Conservation (phyloP, 2,113 vertebrate species). For the Dromiciops gliroides region DNA sequence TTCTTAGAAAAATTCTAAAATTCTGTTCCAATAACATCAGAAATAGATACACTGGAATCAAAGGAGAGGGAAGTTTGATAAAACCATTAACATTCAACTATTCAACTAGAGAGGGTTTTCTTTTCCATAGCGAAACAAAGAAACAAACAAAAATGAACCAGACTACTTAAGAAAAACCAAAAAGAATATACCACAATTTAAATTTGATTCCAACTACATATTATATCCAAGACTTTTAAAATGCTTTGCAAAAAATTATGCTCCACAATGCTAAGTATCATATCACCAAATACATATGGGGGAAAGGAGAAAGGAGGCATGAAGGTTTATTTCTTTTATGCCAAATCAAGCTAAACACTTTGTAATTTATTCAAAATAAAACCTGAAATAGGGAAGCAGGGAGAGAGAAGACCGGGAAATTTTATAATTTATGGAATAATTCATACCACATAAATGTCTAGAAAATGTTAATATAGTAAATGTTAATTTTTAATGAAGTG, state of each 20-base stretch:
- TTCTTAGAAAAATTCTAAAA: constrained; percentile 10
- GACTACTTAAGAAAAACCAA: constrained; percentile 43
- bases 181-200: constrained; percentile 22
- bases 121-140: constrained; percentile 46
- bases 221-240: constrained; percentile 46
- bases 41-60: constrained; percentile 1
- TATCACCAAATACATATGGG: constrained; percentile 56
- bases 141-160: constrained; percentile 47
- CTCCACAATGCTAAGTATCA: constrained; percentile 16
- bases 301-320: constrained; percentile 32
- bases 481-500: constrained; percentile 73
- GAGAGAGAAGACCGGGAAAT: constrained; percentile 59
- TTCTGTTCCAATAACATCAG: constrained; percentile 3
- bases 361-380: constrained; percentile 72
- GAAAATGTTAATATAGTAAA: constrained; percentile 66
- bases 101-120: constrained; percentile 43
- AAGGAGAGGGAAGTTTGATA: constrained; percentile 13
- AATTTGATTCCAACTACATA: constrained; percentile 65
- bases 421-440: constrained; percentile 77
- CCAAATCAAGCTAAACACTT: constrained; percentile 71
- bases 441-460: constrained; percentile 68
- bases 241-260: constrained; percentile 65
- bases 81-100: constrained; percentile 34
- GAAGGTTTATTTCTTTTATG: constrained; percentile 68
- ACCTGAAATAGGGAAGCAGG: constrained; percentile 60